Base-by-base conservation (phyloP, 1,140 invertebrate genomes). In the Caerostris darwini region DNA sequence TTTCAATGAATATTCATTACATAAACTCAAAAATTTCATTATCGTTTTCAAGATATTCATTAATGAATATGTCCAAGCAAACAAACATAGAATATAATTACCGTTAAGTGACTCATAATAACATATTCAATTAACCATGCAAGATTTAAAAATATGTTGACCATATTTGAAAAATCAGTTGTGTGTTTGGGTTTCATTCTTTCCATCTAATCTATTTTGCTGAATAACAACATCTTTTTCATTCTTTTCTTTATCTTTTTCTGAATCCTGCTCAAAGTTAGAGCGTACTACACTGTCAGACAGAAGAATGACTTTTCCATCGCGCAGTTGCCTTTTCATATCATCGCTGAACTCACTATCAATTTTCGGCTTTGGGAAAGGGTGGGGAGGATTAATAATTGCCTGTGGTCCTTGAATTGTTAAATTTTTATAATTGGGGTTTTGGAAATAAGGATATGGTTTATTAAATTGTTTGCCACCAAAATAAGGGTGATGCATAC, bases 241-340 rank as follows among this genome's bases (percentile, higher is more conserved):
- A 8, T 54, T 61, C 17, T 34, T 58, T 8, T 14, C 56, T n/a
- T 10, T 3, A n/a, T 57, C 17, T 17, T 86, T 64, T 12, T 92
- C 83, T 17, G 17, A 7, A 14, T 93, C 59, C 1, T 58, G 8
- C 6, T 50, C 14, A 61, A 93, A 93, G 17, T 93, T 93, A 58
- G 92, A 77, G 19, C 85, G 92, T 3, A 93, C 92, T 10, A 93
- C 64, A 61, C 92, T 93, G 54, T 93, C 92, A 4, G 92, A 93
- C 12, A 93, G 58, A 7, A 93, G 64, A 10, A 93, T 89, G 10
- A 93, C 83, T 34, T 93, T 93, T 10, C 92, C 92, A 81, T 93
- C 85, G 17, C 86, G 34, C 12, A 93, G 34, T 17, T 93, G 56
- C 10, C 92, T 81, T 56, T 93, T 93, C 92, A 93, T 93, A 34